Base-by-base conservation (phyloP, 2,888 invertebrate genomes). In the Melinaea menophilus region DNA sequence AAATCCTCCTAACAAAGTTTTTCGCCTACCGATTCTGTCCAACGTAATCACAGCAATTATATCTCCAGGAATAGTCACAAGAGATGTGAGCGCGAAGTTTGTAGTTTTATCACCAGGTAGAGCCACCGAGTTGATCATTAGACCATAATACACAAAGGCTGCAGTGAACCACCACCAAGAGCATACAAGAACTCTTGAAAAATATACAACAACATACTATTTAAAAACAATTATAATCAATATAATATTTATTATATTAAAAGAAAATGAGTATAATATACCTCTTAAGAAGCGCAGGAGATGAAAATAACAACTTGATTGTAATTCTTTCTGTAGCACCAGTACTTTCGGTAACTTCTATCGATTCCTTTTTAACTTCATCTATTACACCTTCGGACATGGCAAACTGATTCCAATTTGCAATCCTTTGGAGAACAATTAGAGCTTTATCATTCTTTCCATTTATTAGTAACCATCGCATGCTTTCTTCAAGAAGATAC, bases 81-180 rank as follows among this genome's bases (percentile, higher is more conserved):
- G 75, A 0, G 92, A 88, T 0, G 93, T 93, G 61, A 94, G 79
- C 13, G 95, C 94, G 75, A 95, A 96, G 82, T 96, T 96, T 12
- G 94, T 79, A 79, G 95, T 95, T 72, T 93, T 93, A 79, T 95
- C 93, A 1, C 95, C 95, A 12, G 93, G 93, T 56, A 96, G 82
- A 0, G 94, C 91, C 1, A 95, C 95, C 0, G 95, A 93, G 82
- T 95, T 95, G 60, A 96, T 89, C 1, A 95, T 95, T 56, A 96
- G 81, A 0, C 96, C 96, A 75, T 95, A 96, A 81, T 95, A 96
- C 13, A 95, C 93, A 68, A 96, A 93, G 0, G 95, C 94, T 71
- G 94, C 93, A 0, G 95, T 94, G 13, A 95, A 92, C 95, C 95
- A 95, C 86, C 95, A 95, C 72, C 95, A 92, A 11, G 94, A 94